Evolutionary conservation across 2,113 vertebrate species (phyloP), one percentile per base, ranked within the genome.

Genomic region (Ptychochromis oligacanthus): DNA sequence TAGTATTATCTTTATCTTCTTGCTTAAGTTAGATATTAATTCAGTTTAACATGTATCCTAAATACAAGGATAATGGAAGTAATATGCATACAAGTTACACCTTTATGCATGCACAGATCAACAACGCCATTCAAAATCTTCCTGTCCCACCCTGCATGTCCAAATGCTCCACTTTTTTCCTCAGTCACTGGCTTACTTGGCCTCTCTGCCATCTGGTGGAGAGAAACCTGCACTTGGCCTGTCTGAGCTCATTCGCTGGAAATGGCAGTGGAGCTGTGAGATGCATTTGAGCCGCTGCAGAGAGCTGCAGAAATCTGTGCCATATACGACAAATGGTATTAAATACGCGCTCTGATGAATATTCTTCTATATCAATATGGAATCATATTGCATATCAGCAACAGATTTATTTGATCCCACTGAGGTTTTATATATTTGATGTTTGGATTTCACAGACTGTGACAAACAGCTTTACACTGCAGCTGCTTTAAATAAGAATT

Each of bases 391-490:
- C 24, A 52, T 70, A 52, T 49, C 24, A 20, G 43, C 40, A 49
- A 31, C 46, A 52, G 1, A 70, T 70, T 70, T 52, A 52, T 13
- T 72, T 52, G 24, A 31, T 72, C 49, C 24, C 17, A 31, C 10
- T 52, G 43, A 52, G 65, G 65, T 31, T 72, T 72, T 52, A 52
- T 31, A 20, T 13, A 52, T 20, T 15, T 46, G 18, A 20, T 52
- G 17, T 52, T 70, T 49, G 4, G 26, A 70, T 70, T 70, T 70
- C 24, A 24, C 65, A 28, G 43, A 70, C 43, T 31, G 65, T 70
- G 43, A 18, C n/a, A 0, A 1, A 2, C 24, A 72, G 24, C 10
- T 0, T 70, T 70, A 24, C 43, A 52, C 6, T 52, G 0, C 65
- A 52, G 24, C 0, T 31, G 65, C 15, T 20, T 52, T 52, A 52